Base-by-base conservation (phyloP, 37 sponge, comb jelly and placozoan species). In the Axinella damicornis region DNA sequence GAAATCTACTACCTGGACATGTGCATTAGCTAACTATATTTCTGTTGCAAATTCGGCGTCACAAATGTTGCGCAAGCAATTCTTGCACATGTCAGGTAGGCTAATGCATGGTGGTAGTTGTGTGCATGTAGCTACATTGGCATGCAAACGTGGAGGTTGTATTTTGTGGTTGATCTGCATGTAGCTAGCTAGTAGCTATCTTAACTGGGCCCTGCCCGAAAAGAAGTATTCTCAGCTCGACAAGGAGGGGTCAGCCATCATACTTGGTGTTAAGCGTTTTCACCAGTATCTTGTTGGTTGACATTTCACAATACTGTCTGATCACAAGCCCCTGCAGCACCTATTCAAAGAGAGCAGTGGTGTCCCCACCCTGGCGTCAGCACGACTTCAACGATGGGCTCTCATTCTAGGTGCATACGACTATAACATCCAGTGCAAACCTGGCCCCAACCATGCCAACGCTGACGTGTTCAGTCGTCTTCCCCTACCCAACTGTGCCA, bases 191-290 rank as follows among this genome's bases (percentile, higher is more conserved):
- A n/a, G n/a, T n/a, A n/a, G n/a, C n/a, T n/a, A n/a, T n/a, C n/a
- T n/a, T n/a, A n/a, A n/a, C n/a, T n/a, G n/a, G n/a, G n/a, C n/a
- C n/a, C n/a, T n/a, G n/a, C n/a, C n/a, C n/a, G 83, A 82, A 30
- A 16, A 59, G 83, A 82, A 82, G 6, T 82, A 82, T 40, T 30
- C 83, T 12, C 83, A 82, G 57, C 39, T 82, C 6, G 83, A 82
- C 61, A 82, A 82, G 37, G 83, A 82, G 46, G 83, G 53, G 34
- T 32, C 70, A 0, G 34, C 71, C 0, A 72, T 82, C 2, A 22
- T 82, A 1, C 70, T 69, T 60, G 83, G 80, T 1, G 83, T 82
- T 0, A 82, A 70, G 39, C 71, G 38, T 16, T 71, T 82, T 25
- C 83, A 82, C 70, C 83, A 82, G 24, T 82, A 71, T 54, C 2